These are phyloP conservation scores for Bombycilla garrulus DNA, from an alignment of 2,113 vertebrate species.

Conservation along the genomic window DNA sequence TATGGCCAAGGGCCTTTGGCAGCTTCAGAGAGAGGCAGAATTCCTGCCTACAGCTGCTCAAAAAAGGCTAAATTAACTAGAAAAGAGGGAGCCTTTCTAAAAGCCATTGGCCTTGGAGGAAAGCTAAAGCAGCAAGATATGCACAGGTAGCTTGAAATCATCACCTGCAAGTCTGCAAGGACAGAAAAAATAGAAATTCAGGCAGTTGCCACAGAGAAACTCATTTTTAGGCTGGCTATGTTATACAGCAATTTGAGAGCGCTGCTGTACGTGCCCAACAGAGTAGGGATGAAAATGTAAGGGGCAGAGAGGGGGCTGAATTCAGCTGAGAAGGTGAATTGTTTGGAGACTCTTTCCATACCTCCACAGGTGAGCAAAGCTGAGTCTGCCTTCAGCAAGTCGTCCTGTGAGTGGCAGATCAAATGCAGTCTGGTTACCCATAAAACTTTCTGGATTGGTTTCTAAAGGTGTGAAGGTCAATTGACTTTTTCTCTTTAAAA, in stretches of 20 bases:
- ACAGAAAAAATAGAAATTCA: background rate
- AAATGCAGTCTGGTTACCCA: background rate
- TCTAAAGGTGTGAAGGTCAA: background rate
- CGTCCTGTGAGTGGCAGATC: background rate
- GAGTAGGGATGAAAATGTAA: background rate
- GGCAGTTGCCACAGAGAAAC: background rate
- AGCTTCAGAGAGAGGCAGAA: background rate
- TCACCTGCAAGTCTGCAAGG: background rate
- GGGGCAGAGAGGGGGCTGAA: accelerated
- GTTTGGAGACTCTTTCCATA: background rate
- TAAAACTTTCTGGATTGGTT: background rate
- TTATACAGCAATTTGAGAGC: background rate
- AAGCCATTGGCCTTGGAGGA: background rate
- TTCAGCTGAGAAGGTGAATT: background rate
- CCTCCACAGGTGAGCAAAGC: accelerated
- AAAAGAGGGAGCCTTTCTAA: background rate
- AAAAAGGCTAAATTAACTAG: background rate
- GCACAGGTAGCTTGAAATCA: background rate
- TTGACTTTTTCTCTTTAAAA: background rate
- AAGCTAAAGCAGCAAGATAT: background rate
- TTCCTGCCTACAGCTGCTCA: background rate
- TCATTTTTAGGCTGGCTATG: background rate
- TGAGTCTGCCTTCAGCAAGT: background rate
- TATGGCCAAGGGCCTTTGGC: conserved; percentile 11
- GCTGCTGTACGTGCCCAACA: background rate